Evolutionary conservation across 1,140 invertebrate species (phyloP).

Genomic region (Caenorhabditis remanei): DNA sequence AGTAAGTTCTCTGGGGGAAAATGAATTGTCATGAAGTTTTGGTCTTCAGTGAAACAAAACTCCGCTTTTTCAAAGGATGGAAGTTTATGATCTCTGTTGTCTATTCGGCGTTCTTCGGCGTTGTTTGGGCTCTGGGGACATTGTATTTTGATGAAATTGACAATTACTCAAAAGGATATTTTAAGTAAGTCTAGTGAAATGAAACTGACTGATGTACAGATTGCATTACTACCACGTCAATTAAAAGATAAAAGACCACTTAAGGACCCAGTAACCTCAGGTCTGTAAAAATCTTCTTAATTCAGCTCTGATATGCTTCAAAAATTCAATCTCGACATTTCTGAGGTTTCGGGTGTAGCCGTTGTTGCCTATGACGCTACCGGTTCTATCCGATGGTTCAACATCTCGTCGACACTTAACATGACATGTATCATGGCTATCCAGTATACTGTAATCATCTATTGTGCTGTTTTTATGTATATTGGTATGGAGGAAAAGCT

Average conservation of each 20-base stretch:
- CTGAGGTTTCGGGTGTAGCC: neutral
- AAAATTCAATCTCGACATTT: neutral
- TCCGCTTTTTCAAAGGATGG: neutral
- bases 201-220: too few species aligned
- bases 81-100: neutral
- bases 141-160: neutral
- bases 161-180: neutral
- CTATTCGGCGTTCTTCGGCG: neutral
- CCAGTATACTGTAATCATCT: constrained; percentile 4
- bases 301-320: neutral
- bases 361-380: neutral
- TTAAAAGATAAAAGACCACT: too few species aligned
- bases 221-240: too few species aligned
- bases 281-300: neutral
- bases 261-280: too few species aligned
- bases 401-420: neutral
- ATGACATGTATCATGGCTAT: neutral
- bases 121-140: neutral
- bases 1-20: neutral
- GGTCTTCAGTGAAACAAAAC: neutral
- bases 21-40: neutral
- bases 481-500: neutral
- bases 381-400: neutral
- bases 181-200: neutral
- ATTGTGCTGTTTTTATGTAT: neutral